Base-by-base conservation (phyloP, 1,140 invertebrate species). In the Brachionus koreanus region DNA sequence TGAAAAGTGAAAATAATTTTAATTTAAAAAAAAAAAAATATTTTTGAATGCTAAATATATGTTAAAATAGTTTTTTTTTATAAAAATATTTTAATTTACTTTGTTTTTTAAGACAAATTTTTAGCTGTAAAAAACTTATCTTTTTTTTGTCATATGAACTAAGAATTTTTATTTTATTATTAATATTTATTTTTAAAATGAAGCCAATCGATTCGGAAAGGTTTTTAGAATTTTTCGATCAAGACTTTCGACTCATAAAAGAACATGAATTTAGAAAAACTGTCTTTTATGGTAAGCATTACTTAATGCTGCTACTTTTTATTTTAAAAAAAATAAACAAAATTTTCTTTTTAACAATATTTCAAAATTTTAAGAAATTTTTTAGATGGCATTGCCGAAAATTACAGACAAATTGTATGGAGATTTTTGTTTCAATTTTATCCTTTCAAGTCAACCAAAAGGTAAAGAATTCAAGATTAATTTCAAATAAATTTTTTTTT, bases 351-450 rank as follows among this genome's bases (percentile, higher is more conserved):
- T n/a, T 49, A n/a, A 49, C 43, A 16, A n/a, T 49, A 3, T 49
- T 49, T 49, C 43, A 49, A 57, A 57, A 57, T 57, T 57, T 57
- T 6, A 57, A 57, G 16, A 57, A 57, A 49, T 52, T 77, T 49
- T 52, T 77, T 57, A 61, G 76, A 65, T 43, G 76, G 76, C 12
- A 65, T 79, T 16, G 16, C 4, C 10, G 29, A 79, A 65, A 19
- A 61, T 29, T 61, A 42, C 25, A 29, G 76, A n/a, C 33, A 37
- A 25, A 42, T 57, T 4, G 76, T 25, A 12, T 79, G 76, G 76
- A 79, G 33, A 33, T 79, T 79, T 63, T 79, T 79, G 29, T 79
- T 79, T 61, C 49, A 57, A 9, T 79, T 79, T 43, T 79, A 79
- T 43, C 16, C 49, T 4, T 79, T 79, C 13, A 37, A 79, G n/a